Base-by-base conservation (phyloP, 2,113 vertebrate genomes). In the Corythornis vintsioides region DNA sequence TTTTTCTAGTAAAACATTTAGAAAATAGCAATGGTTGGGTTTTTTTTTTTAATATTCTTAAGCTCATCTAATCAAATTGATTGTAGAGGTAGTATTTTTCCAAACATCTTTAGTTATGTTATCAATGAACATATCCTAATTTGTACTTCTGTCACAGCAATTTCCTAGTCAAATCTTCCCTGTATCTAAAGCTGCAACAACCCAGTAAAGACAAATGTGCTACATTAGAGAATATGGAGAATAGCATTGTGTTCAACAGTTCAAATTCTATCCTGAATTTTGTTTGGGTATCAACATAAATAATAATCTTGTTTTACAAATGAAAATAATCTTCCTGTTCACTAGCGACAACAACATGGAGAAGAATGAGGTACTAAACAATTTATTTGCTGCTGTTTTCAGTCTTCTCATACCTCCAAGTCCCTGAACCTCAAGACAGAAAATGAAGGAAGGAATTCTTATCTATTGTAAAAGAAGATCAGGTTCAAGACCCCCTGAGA, bases 91-190 rank as follows among this genome's bases (percentile, higher is more conserved):
- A 59, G 3, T 4, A 64, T 55, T 78, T 83, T 91, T 7, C 11
- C 24, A 42, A 73, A 50, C 4, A 38, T 2, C 10, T 84, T 38
- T 50, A 31, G 10, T 4, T 75, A 8, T 40, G 5, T 81, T 78
- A 33, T 42, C 11, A 59, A 3, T 22, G 5, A 71, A 38, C 5
- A 33, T 31, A 59, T 59, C 12, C 57, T 59, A 33, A 20, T 59
- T 59, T 33, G 57, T 33, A 59, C 12, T 42, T 38, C 5, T 0
- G 0, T 38, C 2, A 4, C 8, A 65, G 6, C 24, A 76, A 7
- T 9, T 80, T 91, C 26, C 42, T 86, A 8, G 10, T 65, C 29
- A 85, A 29, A 69, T 15, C 4, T 15, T 61, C 15, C 17, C 16
- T 64, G 15, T 12, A 53, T 11, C 9, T 73, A 29, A 53, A 88